These are phyloP conservation scores for Oreohelix idahoensis DNA, from an alignment of 1,140 invertebrate genomes.

Conservation along the genomic window DNA sequence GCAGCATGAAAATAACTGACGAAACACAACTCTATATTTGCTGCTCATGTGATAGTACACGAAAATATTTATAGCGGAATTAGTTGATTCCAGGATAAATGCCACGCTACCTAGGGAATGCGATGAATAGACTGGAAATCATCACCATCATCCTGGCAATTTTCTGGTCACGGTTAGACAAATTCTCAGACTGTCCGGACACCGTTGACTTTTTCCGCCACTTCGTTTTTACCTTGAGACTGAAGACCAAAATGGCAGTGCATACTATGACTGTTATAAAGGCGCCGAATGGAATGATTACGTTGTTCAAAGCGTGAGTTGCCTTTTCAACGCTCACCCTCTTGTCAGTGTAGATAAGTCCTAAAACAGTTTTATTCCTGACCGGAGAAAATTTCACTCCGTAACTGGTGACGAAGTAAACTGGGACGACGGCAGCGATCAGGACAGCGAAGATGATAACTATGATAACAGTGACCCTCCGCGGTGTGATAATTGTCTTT, in stretches of 20 bases:
- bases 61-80: neutral
- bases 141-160: neutral
- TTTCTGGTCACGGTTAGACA: slow-evolving; percentile 8
- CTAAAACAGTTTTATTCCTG: neutral
- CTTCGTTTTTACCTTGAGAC: neutral
- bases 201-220: neutral
- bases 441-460: neutral
- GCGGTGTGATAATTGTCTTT: slow-evolving; percentile 8
- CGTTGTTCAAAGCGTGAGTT: neutral
- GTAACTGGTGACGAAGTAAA: neutral
- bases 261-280: neutral
- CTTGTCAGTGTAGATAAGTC: neutral
- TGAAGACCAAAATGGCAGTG: neutral
- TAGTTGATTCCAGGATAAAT: neutral
- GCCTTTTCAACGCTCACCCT: neutral
- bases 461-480: neutral
- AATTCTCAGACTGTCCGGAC: neutral
- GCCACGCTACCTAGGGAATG: slow-evolving; percentile 3
- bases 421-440: neutral
- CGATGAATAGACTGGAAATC: neutral
- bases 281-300: neutral
- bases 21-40: neutral
- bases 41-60: neutral
- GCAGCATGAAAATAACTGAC: neutral
- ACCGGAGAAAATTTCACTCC: neutral